Conservation (phyloP, 1,140 invertebrate genomes). For the Octopus bimaculoides region DNA sequence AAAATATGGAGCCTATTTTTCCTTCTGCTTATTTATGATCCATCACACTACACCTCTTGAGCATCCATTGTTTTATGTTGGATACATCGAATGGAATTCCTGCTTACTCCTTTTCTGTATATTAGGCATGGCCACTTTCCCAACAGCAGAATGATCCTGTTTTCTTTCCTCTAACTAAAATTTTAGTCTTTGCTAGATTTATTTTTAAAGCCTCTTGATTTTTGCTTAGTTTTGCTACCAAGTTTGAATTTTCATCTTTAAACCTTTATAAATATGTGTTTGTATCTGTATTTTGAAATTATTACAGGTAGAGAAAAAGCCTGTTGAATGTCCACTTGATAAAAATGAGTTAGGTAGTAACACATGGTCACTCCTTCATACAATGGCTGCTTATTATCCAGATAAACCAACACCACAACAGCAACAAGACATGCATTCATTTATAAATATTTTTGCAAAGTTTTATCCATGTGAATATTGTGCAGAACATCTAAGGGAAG, state of each 20-base stretch:
- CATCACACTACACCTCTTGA: too few relatives aligned
- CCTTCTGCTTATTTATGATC: too few relatives aligned
- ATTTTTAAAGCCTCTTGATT: not conserved
- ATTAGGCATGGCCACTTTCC: too few relatives aligned
- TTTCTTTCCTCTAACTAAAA: too few relatives aligned
- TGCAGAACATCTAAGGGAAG: slow-evolving; percentile 72
- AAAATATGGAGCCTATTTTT: too few relatives aligned
- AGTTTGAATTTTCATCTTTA: not conserved
- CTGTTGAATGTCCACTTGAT: slow-evolving; percentile 55
- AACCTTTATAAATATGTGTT: not conserved
- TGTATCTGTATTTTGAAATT: not conserved
- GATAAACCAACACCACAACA: slow-evolving; percentile 74
- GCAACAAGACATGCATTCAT: slow-evolving; percentile 75
- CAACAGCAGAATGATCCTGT: too few relatives aligned
- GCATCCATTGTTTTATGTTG: too few relatives aligned
- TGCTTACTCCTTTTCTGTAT: too few relatives aligned
- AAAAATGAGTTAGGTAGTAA: slow-evolving; percentile 57
- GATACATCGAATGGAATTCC: too few relatives aligned
- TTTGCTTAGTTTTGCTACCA: not conserved
- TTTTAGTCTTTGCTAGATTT: too few relatives aligned
- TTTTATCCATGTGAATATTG: slow-evolving; percentile 95
- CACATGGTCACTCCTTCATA: slow-evolving; percentile 93
- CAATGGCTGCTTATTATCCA: slow-evolving; percentile 95
- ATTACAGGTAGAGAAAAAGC: not conserved
- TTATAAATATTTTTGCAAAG: slow-evolving; percentile 82